These are phyloP conservation scores for Galemys pyrenaicus DNA, from an alignment of 2,113 vertebrate genomes.

Conservation along the genomic window DNA sequence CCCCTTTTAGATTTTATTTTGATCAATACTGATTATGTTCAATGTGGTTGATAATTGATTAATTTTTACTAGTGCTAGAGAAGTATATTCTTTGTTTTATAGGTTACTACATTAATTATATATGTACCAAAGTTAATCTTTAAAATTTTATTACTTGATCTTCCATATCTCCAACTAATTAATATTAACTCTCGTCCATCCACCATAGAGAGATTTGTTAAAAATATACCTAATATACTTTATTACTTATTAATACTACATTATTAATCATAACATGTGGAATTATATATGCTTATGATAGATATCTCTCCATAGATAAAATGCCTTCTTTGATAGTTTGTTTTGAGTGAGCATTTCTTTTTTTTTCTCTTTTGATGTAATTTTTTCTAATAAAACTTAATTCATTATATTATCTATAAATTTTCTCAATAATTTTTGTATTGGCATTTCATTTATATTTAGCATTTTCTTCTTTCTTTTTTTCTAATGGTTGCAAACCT, in stretches of 20 bases:
- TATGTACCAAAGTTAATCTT: background rate
- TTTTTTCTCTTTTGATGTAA: background rate
- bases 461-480: background rate
- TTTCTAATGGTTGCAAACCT: background rate
- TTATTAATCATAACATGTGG: background rate
- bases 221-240: background rate
- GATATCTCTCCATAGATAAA: background rate
- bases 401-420: background rate
- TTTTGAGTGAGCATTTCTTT: background rate
- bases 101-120: background rate
- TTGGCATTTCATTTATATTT: background rate
- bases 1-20: background rate
- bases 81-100: background rate
- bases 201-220: background rate
- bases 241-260: background rate
- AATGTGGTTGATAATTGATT: background rate
- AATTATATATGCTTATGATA: background rate
- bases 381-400: background rate
- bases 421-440: background rate
- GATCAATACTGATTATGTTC: background rate
- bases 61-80: background rate
- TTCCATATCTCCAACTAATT: background rate
- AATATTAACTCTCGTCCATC: background rate
- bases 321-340: background rate
- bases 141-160: background rate